Evolutionary conservation across 53 echinoderm and acorn worm genomes (phyloP), one percentile per base, ranked within the genome.

Genomic region (Crossaster papposus): DNA sequence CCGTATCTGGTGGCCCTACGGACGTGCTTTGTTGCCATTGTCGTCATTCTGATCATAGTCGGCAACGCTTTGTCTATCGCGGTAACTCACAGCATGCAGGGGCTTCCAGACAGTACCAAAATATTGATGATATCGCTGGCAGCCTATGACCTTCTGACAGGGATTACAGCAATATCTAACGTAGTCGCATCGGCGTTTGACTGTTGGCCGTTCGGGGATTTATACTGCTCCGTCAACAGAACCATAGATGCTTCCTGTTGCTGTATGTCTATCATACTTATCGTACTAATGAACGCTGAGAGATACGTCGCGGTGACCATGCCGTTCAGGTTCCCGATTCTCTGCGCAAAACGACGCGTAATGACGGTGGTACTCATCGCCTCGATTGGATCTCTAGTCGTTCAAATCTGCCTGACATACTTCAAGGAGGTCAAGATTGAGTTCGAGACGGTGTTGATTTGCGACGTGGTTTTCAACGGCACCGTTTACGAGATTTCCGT

Each of bases 31-130:
- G 87, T 87, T 35, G 77, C 87, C 15, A 37, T 36, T 3, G 76
- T 87, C 0, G 87, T 87, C 28, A 30, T 87, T 0, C 58, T 87
- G 87, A 87, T 77, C 36, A 87, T 87, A 8, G 4, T 11, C 14
- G 87, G 87, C 9, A 87, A 87, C 37, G 87, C 87, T 12, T 36
- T 87, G 54, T 87, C 87, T 14, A 87, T 87, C 37, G 36, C 87
- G 2, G 87, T 87, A 7, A 87, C 87, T 12, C 87, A 77, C 87
- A 87, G 87, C 62, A 87, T 87, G 87, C 58, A 76, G 1, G 63
- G 26, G n/a, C 77, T 87, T 54, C 77, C 87, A 2, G 87, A 87
- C 87, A 87, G 87, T 62, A 87, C 87, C 28, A 87, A 87, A 63
- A 36, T 87, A 1, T 31, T 87, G 58, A 87, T 87, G 87, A 77